Conservation (phyloP, 2,888 invertebrate species). For the Corythucha ciliata region DNA sequence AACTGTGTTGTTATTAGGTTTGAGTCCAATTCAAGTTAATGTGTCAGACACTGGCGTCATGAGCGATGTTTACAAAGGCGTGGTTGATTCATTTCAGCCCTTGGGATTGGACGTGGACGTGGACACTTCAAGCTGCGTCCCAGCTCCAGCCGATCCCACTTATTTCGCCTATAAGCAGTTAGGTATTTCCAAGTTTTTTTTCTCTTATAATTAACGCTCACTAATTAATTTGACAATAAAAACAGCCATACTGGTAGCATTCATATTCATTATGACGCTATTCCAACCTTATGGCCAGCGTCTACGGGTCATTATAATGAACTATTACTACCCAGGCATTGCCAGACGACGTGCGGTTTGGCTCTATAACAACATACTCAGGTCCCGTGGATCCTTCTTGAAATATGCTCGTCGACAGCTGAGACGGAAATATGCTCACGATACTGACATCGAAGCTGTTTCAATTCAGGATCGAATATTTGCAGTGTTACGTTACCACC, state of each 20-base stretch:
- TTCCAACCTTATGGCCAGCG: slow-evolving; percentile 73
- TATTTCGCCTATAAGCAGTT: too few relatives aligned
- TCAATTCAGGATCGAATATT: too few relatives aligned
- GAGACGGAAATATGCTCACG: slow-evolving; percentile 48
- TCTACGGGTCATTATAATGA: slow-evolving; percentile 65
- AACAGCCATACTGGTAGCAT: slow-evolving; percentile 1
- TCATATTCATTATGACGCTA: slow-evolving; percentile 2
- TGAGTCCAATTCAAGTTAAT: slow-evolving; percentile 44
- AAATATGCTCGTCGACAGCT: slow-evolving; percentile 63
- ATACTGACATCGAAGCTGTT: too few relatives aligned
- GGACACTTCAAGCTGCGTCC: slow-evolving; percentile 61
- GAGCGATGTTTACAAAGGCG: slow-evolving; percentile 53
- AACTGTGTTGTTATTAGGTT: slow-evolving; percentile 6
- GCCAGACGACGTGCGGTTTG: slow-evolving; percentile 65
- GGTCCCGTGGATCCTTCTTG: slow-evolving; percentile 54
- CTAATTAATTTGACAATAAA: too few relatives aligned
- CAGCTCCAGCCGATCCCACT: slow-evolving; percentile 60
- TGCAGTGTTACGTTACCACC: too few relatives aligned
- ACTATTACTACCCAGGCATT: slow-evolving; percentile 62
- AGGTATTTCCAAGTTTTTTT: too few relatives aligned
- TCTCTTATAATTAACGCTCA: too few relatives aligned
- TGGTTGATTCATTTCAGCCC: slow-evolving; percentile 50
- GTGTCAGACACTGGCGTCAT: slow-evolving; percentile 56
- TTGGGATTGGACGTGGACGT: slow-evolving; percentile 45
- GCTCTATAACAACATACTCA: slow-evolving; percentile 70